Percentiles rank a stretch among this genome's conserved stretches.
Evolutionary conservation across 2,113 vertebrate species (phyloP).

Genomic region (Pampusana beccarii): DNA sequence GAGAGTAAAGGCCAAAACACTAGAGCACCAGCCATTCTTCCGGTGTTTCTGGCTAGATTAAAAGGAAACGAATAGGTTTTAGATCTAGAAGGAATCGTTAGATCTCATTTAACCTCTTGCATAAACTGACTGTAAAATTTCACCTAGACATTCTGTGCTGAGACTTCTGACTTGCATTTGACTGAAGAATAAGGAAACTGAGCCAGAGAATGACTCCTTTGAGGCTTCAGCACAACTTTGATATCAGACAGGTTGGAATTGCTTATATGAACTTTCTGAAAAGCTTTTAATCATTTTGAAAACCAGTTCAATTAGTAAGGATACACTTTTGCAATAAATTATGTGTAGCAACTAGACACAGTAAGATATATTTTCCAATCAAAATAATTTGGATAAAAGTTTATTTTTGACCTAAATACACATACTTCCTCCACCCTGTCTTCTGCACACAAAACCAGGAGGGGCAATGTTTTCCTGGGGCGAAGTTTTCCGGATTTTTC

Average conservation of each 20-base stretch:
- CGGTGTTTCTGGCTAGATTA: not conserved
- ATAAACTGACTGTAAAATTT: constrained; percentile 21
- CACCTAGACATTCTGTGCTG: not conserved
- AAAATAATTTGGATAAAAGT: not conserved
- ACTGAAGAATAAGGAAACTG: constrained; percentile 25
- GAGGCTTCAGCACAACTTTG: not conserved
- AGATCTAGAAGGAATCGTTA: not conserved
- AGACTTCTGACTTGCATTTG: not conserved
- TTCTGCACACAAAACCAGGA: rapidly evolving
- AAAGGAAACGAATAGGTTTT: constrained; percentile 19
- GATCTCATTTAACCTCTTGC: constrained; percentile 37
- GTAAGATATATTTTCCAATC: not conserved
- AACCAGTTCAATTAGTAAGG: not conserved
- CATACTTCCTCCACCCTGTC: rapidly evolving
- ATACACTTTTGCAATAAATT: not conserved
- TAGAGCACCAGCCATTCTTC: not conserved
- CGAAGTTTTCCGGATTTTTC: not conserved
- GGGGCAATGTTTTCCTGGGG: not conserved
- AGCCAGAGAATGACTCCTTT: not conserved
- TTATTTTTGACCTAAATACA: not conserved
- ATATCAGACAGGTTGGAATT: constrained; percentile 6
- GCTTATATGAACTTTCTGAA: not conserved
- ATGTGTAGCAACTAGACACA: not conserved
- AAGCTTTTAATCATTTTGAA: not conserved
- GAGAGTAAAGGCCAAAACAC: not conserved